Evolutionary conservation across 2,797 vertebrate genomes (phyloP), one percentile per base, ranked within the genome.

Genomic region (Pachyuromys duprasi): DNA sequence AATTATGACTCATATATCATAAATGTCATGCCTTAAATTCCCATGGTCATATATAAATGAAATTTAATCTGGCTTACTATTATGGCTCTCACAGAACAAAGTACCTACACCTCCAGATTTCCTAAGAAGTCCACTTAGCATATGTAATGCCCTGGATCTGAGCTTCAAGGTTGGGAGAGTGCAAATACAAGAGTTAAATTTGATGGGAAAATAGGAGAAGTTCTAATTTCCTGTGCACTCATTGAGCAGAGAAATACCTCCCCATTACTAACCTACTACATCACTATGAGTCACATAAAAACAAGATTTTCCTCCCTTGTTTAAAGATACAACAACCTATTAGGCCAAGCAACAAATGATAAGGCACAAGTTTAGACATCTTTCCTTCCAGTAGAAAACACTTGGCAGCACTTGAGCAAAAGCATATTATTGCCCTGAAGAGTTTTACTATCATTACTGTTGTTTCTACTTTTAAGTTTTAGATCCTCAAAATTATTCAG

Each of bases 241-340:
- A 89, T 0, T 90, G 72, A 94, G 95, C 76, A 93, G 86, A 92
- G 92, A 97, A 95, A 96, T 97, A 98, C 97, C 97, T 96, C 94
- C 96, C 82, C 39, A 65, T 97, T 97, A 96, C 97, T 98, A 98
- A 97, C 92, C 95, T 97, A 97, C 97, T 97, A 97, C 87, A 87
- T 91, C 96, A 97, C 86, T 13, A 92, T 98, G 98, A 98, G 97
- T 98, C 98, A 98, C 96, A 95, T 95, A 79, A 81, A 67, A 98
- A 98, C 98, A 96, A 98, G 95, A 92, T 94, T 96, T 96, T 91
- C 92, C 94, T 98, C 97, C 97, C 97, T 95, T 93, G 86, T 96
- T 98, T n/a, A 95, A 97, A 95, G 95, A 97, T 78, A 98, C 97
- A 95, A 95, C 97, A 96, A 97, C 82, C 93, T 96, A 63, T 80